Evolutionary conservation across 2,113 vertebrate species (phyloP).

Genomic region (Catagonus wagneri): DNA sequence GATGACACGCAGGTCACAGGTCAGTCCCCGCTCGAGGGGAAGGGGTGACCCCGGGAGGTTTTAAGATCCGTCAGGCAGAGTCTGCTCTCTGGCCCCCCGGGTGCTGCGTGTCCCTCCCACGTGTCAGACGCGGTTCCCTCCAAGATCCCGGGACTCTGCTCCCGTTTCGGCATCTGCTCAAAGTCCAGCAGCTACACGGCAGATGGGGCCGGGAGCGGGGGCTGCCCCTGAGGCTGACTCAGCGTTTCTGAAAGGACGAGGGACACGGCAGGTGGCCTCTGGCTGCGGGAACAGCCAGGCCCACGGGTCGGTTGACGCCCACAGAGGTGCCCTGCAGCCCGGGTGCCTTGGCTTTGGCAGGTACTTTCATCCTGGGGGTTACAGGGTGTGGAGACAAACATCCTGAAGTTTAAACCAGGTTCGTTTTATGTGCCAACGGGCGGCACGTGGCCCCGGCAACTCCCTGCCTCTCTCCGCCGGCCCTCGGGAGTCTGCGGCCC

Average conservation of each 20-base stretch:
- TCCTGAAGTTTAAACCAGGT: background rate
- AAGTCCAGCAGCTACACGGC: background rate
- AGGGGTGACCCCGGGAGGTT: background rate
- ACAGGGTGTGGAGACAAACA: accelerated
- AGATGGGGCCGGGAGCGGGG: too few relatives aligned
- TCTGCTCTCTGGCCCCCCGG: background rate
- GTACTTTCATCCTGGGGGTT: accelerated
- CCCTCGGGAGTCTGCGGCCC: background rate
- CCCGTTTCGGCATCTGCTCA: background rate
- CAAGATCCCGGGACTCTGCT: too few relatives aligned
- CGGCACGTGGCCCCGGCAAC: accelerated
- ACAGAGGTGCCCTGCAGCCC: accelerated
- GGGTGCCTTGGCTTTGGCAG: background rate
- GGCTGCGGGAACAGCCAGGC: accelerated
- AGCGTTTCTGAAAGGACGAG: accelerated
- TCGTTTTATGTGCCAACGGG: background rate
- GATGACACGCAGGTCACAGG: background rate
- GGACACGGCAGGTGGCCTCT: background rate
- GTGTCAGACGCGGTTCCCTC: background rate
- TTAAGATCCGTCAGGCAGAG: background rate
- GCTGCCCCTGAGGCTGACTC: background rate
- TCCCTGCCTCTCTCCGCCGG: background rate
- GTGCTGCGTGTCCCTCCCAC: background rate
- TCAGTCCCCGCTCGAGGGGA: background rate
- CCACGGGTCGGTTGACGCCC: accelerated